Percentiles rank a stretch among this genome's conserved stretches.
phyloP scores from a whole-genome alignment of 2,113 vertebrate species.

The Platichthys flesus region DNA sequence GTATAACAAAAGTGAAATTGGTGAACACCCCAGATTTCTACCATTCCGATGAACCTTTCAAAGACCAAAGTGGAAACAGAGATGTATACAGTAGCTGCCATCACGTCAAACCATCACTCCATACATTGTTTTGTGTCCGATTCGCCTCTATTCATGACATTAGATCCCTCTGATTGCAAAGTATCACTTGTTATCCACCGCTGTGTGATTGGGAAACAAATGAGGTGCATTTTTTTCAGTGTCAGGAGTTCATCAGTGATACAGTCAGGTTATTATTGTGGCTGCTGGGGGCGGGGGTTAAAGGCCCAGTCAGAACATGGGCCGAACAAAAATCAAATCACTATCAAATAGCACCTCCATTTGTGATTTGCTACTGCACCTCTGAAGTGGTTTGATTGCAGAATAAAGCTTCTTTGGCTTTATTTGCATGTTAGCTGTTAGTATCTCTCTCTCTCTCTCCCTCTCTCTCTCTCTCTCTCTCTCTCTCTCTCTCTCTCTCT shows the following conservation, averaged over 20 bases:
- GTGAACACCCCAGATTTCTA: constrained; percentile 12
- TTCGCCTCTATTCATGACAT: constrained; percentile 22
- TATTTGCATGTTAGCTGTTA: constrained; percentile 37
- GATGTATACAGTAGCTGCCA: constrained; percentile 82
- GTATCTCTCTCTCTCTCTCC: not conserved
- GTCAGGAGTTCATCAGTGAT: constrained; percentile 32
- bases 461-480: constrained; percentile 10
- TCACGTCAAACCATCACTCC: constrained; percentile 46
- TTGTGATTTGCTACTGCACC: constrained; percentile 51
- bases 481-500: constrained; percentile 9
- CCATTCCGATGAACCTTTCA: constrained; percentile 23
- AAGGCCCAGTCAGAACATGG: constrained; percentile 10
- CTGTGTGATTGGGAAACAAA: constrained; percentile 34
- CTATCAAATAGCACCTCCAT: constrained; percentile 32
- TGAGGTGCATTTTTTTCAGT: constrained; percentile 28
- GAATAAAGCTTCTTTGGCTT: constrained; percentile 66
- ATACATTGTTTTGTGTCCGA: constrained; percentile 54
- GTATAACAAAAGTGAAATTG: not conserved
- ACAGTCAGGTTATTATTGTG: constrained; percentile 11
- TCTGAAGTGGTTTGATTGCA: constrained; percentile 61
- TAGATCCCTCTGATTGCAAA: constrained; percentile 13
- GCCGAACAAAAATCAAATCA: constrained; percentile 25
- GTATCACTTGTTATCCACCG: constrained; percentile 4
- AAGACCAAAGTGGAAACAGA: constrained; percentile 68
- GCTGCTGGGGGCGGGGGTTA: not conserved